These are phyloP conservation scores for Dicerorhinus sumatrensis DNA, from an alignment of 2,113 vertebrate genomes.

Conservation along the genomic window DNA sequence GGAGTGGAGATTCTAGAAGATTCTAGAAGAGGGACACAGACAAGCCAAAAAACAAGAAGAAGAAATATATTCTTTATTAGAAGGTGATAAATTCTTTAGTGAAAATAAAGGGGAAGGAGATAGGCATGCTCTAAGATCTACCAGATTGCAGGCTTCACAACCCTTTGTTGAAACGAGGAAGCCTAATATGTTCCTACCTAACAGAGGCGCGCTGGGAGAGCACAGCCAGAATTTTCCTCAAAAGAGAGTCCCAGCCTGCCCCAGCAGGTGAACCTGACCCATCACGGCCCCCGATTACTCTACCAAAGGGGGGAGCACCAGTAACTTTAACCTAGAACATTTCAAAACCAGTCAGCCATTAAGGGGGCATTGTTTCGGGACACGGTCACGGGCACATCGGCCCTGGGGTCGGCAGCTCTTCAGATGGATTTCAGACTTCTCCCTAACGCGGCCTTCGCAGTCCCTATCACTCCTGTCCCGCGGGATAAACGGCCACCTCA, in stretches of 20 bases:
- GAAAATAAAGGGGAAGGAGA: background rate
- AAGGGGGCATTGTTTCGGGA: background rate
- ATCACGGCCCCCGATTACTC: background rate
- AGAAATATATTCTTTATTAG: background rate
- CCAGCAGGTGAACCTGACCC: background rate
- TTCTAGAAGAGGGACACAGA: background rate
- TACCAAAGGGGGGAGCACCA: conserved; percentile 39
- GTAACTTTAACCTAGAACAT: conserved; percentile 48
- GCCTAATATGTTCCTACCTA: background rate
- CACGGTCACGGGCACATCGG: background rate
- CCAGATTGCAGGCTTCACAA: background rate
- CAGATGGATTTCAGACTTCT: background rate
- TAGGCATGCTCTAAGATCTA: background rate
- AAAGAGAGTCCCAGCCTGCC: background rate
- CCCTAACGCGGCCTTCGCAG: background rate
- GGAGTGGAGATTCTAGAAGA: background rate
- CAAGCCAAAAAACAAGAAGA: background rate
- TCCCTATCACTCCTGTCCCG: background rate
- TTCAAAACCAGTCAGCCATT: background rate
- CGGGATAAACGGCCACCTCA: background rate
- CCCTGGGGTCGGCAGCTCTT: background rate
- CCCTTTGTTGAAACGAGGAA: background rate
- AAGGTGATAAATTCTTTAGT: background rate
- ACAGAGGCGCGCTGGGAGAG: background rate
- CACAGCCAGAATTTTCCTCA: background rate